Evolutionary conservation across 2,888 invertebrate species (phyloP), one percentile per base, ranked within the genome.

Genomic region (Hydrotaea cyrtoneurina): DNA sequence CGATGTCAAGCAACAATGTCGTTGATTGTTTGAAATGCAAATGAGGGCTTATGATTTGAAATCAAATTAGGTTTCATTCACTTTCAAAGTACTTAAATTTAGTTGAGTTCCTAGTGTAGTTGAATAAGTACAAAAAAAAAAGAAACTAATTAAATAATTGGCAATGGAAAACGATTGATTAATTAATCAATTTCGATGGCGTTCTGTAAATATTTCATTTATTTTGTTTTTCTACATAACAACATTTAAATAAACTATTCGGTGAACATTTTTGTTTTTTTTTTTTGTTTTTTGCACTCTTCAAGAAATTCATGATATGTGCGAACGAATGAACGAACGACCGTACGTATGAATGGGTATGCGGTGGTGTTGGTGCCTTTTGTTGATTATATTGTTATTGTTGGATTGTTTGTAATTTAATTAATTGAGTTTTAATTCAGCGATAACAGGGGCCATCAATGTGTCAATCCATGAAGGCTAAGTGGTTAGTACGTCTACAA

Each of bases 371-470:
- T 31, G 31, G 31, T 31, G 31, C 31, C 31, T 46, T 46, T 21
- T 69, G 46, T 3, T 23, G 69, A 69, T 69, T 69, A 69, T 31
- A 62, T 69, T 46, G 69, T 46, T 69, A 88, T 89, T 90, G 89
- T 87, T 88, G 90, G 91, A 91, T 90, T 88, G 91, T 91, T 91
- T 90, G 91, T 90, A 89, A 90, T 91, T 91, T 90, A 91, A 91
- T 91, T 91, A 91, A 91, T 91, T 91, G 91, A 88, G 88, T 88
- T 91, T 91, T 91, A 91, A 91, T 91, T 91, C 86, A 78, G 87
- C 87, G 87, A 88, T 87, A 87, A 87, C 87, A 87, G 83, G 78
- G 85, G 83, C 80, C 82, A 80, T 72, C 64, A 83, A 83, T 80
- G 83, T 85, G 83, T 80, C 83, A 83, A 66, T 85, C 72, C 85